A percentile compares a stretch with the other conserved stretches of the same genome.
Conservation (phyloP, 2,888 invertebrate genomes). For the Drosophila ustulata region DNA sequence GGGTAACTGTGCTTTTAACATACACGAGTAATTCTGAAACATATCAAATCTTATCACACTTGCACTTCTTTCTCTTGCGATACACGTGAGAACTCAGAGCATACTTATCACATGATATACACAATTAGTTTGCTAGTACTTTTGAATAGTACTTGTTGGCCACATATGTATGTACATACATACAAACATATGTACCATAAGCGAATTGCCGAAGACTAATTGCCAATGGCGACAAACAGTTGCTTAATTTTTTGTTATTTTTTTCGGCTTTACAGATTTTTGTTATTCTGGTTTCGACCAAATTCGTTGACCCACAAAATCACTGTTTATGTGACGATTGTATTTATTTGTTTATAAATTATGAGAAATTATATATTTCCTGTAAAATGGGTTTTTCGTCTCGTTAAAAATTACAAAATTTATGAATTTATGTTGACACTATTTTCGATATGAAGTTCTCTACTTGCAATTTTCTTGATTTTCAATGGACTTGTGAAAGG, state of each 20-base stretch:
- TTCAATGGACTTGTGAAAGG: too few species aligned
- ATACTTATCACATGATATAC: constrained; percentile 16
- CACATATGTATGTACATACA: background rate
- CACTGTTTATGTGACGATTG: constrained; percentile 7
- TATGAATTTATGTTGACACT: too few species aligned
- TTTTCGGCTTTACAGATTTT: constrained; percentile 42
- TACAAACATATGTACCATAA: background rate
- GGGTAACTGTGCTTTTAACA: background rate
- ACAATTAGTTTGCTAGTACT: background rate
- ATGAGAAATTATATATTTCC: too few species aligned
- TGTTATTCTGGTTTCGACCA: constrained; percentile 28
- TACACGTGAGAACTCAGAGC: background rate
- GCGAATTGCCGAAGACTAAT: constrained; percentile 53
- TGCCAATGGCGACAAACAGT: constrained; percentile 49
- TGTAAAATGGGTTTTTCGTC: too few species aligned
- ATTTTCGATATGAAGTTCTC: too few species aligned
- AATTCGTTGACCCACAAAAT: constrained; percentile 26
- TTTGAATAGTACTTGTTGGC: constrained; percentile 10
- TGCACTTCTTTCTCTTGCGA: constrained; percentile 21
- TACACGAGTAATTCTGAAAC: background rate
- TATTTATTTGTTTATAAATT: background rate
- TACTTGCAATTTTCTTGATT: too few species aligned
- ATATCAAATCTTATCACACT: background rate
- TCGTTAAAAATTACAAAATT: too few species aligned
- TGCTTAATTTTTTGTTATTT: constrained; percentile 50